A percentile compares a stretch with the other conserved stretches of the same genome.
Conservation (phyloP, 2,888 invertebrate genomes). For the Iselma pallidipennis region DNA sequence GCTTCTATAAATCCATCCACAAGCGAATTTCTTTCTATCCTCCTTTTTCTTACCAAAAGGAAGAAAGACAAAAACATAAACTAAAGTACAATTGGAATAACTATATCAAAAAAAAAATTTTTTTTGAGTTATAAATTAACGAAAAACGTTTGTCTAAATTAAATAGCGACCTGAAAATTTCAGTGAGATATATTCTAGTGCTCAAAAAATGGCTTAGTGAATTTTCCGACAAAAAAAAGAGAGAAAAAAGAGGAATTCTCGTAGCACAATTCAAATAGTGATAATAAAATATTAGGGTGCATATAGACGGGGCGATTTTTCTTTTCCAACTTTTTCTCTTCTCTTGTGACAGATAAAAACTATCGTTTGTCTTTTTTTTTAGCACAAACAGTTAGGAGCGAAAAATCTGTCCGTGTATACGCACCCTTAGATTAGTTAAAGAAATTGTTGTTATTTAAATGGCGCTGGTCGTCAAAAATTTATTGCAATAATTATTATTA, state of each 20-base stretch:
- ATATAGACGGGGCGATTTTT: too few species aligned
- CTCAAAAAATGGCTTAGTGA: not conserved
- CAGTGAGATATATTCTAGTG: not conserved
- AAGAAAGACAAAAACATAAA: not conserved
- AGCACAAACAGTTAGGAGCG: too few species aligned
- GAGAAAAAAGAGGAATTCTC: not conserved
- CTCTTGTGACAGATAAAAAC: too few species aligned
- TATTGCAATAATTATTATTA: not conserved
- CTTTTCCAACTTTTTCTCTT: too few species aligned
- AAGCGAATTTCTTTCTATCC: not conserved
- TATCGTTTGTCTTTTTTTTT: too few species aligned
- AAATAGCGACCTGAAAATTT: not conserved
- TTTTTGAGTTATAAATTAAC: too few species aligned
- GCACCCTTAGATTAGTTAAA: not conserved
- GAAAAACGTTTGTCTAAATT: not conserved
- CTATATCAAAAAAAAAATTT: not conserved
- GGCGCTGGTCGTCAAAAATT: not conserved
- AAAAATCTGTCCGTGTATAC: too few species aligned
- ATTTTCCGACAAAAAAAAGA: not conserved
- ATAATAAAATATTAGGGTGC: too few species aligned
- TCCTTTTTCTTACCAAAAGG: not conserved
- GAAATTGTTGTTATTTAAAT: not conserved
- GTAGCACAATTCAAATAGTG: not conserved
- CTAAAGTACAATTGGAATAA: conserved; percentile 4
- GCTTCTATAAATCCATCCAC: not conserved